These are phyloP conservation scores for Eleginops maclovinus DNA, from an alignment of 2,113 vertebrate genomes.

Conservation along the genomic window DNA sequence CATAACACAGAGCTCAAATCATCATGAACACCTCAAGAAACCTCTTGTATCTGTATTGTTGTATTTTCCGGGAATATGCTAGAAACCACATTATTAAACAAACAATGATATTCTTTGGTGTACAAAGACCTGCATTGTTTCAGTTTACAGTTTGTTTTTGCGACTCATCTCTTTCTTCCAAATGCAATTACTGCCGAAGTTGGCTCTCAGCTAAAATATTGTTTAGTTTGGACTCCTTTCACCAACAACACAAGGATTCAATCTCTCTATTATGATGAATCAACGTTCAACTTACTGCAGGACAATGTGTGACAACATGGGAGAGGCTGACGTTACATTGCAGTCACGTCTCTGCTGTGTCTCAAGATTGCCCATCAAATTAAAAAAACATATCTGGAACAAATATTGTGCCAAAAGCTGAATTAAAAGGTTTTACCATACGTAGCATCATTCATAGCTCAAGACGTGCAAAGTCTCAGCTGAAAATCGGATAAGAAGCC, in stretches of 20 bases:
- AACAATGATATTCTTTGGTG: background rate
- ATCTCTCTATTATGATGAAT: slow-evolving; percentile 53
- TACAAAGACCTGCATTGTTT: slow-evolving; percentile 53
- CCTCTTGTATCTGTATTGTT: background rate
- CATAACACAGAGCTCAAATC: background rate
- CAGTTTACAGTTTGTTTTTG: slow-evolving; percentile 18
- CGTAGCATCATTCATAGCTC: background rate
- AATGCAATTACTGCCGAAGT: slow-evolving; percentile 47
- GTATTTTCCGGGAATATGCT: background rate
- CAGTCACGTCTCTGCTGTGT: slow-evolving; percentile 44
- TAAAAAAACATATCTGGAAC: slow-evolving; percentile 8
- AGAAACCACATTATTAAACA: slow-evolving; percentile 4
- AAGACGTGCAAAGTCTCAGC: slow-evolving; percentile 14
- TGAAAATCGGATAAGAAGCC: slow-evolving; percentile 11
- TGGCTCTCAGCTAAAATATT: slow-evolving; percentile 35
- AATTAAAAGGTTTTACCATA: slow-evolving; percentile 1
- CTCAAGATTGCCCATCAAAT: slow-evolving; percentile 24
- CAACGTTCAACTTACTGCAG: slow-evolving; percentile 27
- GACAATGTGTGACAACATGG: slow-evolving; percentile 40
- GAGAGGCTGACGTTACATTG: slow-evolving; percentile 32
- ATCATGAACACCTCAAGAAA: background rate
- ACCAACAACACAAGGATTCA: slow-evolving; percentile 55
- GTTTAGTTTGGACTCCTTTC: slow-evolving; percentile 54
- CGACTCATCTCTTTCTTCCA: slow-evolving; percentile 21
- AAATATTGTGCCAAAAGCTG: slow-evolving; percentile 25